phyloP scores from a whole-genome alignment of 2,797 vertebrate species.

The Falco biarmicus region DNA sequence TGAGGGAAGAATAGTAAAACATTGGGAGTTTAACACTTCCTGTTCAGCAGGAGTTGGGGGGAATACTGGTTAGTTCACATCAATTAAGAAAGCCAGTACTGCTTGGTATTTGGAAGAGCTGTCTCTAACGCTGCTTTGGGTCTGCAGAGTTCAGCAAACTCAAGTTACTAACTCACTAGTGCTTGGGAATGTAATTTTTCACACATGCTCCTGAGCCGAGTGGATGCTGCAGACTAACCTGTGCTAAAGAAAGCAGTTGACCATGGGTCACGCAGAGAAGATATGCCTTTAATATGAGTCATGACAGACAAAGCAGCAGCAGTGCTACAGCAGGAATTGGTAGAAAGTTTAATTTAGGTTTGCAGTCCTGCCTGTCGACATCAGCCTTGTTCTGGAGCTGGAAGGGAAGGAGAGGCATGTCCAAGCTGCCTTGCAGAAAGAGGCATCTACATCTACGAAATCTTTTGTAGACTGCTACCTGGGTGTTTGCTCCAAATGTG shows the following conservation, averaged over 20 bases:
- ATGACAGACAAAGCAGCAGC: not conserved
- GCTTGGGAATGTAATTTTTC: not conserved
- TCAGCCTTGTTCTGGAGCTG: not conserved
- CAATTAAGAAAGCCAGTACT: not conserved
- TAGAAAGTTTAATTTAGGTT: not conserved
- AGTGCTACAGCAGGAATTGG: not conserved
- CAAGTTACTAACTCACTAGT: not conserved
- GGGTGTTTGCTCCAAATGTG: not conserved
- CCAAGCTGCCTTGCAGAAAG: not conserved
- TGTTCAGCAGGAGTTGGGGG: not conserved
- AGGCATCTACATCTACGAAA: not conserved
- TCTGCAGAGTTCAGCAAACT: not conserved
- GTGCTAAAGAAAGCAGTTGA: not conserved
- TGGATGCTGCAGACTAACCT: not conserved
- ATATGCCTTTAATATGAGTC: fast-evolving
- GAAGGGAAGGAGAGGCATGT: not conserved
- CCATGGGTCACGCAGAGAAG: not conserved
- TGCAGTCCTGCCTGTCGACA: not conserved
- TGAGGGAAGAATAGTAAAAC: not conserved
- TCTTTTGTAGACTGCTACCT: not conserved
- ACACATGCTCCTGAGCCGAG: not conserved
- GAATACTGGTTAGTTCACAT: not conserved
- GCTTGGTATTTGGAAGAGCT: not conserved
- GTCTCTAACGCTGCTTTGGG: not conserved
- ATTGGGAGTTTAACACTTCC: fast-evolving